Conservation (phyloP, 2,888 invertebrate genomes). For the Odontomyia ornata region DNA sequence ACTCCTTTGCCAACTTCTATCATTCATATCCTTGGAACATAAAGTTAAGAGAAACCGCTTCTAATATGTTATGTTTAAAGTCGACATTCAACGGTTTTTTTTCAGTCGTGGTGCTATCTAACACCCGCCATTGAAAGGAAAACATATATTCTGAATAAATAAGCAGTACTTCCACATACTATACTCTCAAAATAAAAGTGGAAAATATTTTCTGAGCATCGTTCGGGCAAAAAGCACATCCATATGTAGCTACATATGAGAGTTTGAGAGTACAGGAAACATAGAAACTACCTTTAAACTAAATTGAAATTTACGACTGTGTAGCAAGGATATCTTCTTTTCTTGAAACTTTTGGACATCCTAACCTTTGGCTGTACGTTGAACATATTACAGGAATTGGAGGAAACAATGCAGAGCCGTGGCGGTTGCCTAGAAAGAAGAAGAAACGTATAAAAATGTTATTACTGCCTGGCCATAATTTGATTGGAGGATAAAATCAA, state of each 20-base stretch:
- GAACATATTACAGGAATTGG: background rate
- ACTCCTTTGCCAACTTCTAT: too few relatives aligned
- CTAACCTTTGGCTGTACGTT: background rate
- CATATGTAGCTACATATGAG: too few relatives aligned
- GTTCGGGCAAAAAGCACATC: too few relatives aligned
- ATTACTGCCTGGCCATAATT: conserved; percentile 43
- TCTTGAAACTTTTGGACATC: conserved; percentile 32
- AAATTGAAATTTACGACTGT: conserved; percentile 42
- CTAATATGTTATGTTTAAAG: too few relatives aligned
- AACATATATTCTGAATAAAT: background rate
- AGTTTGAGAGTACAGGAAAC: too few relatives aligned
- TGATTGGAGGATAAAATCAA: conserved; percentile 44
- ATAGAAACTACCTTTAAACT: conserved; percentile 26
- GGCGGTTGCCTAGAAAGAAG: background rate
- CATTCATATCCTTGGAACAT: too few relatives aligned
- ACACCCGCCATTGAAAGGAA: background rate
- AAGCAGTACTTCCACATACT: background rate
- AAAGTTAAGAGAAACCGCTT: too few relatives aligned
- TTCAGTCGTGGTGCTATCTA: too few relatives aligned
- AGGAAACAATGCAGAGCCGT: background rate
- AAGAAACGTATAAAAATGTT: conserved; percentile 40
- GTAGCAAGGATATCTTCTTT: conserved; percentile 33
- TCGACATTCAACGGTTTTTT: too few relatives aligned
- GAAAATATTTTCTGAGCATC: too few relatives aligned
- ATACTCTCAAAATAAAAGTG: too few relatives aligned